Base-by-base conservation (phyloP, 2,113 vertebrate species). In the Nibea coibor region DNA sequence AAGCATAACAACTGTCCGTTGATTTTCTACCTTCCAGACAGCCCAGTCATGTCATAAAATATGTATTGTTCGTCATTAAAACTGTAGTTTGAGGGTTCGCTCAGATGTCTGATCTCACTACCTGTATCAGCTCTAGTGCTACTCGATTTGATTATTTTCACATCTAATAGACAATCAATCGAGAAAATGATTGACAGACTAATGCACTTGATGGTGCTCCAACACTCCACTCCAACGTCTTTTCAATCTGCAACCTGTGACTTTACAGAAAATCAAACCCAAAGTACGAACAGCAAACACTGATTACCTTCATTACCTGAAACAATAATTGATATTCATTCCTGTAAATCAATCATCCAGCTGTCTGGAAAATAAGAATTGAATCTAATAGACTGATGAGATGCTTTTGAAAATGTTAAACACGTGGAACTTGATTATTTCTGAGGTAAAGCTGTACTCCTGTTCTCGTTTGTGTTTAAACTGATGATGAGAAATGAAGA, bases 391-490 rank as follows among this genome's bases (percentile, higher is more conserved):
- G 35, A 15, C 11, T 61, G n/a, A 8, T 7, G 5, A 20, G 19
- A 5, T 48, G 43, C 45, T 76, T 69, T 67, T 58, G 10, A 57
- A 84, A 76, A 84, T 61, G 16, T 42, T 63, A 22, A 12, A 16
- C 16, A 66, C 17, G 10, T 61, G 31, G 9, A 39, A 28, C 20
- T 53, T 0, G 35, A 15, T 70, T 3, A 72, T 83, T 85, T 81
- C 15, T 62, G 14, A 35, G 24, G 85, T 75, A 35, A 72, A 24
- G 11, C 26, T 31, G 26, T 51, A 15, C 51, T 63, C 73, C 22
- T 82, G 73, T 57, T 72, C 15, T 71, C 48, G 58, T 77, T 43
- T 70, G 80, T 72, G 43, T 65, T 62, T 5, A 11, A 72, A 75
- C 26, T 28, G 17, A 26, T 5, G 58, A 20, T 16, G 63, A 47